Conservation (phyloP, 1,140 invertebrate species). For the Lasioglossum baleicum region DNA sequence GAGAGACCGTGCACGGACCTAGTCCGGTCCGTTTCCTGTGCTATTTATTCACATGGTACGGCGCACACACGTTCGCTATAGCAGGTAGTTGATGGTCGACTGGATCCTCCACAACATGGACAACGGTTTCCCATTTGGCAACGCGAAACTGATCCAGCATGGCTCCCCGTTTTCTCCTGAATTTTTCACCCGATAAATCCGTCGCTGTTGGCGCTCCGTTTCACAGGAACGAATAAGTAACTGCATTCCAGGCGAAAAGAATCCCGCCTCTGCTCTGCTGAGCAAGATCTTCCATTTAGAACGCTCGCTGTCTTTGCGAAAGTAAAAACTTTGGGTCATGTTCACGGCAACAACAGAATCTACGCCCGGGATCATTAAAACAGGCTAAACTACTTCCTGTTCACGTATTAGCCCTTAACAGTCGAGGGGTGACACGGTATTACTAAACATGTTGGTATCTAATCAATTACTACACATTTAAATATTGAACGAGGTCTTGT, state of each 20-base stretch:
- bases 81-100: conserved; percentile 51
- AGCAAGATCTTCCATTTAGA: too few species aligned
- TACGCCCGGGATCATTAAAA: too few species aligned
- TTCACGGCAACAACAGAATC: too few species aligned
- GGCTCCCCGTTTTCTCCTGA: conserved; percentile 55
- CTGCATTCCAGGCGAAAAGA: conserved; percentile 12
- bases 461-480: too few species aligned
- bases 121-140: conserved; percentile 74
- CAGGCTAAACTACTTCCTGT: too few species aligned
- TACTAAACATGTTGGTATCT: too few species aligned
- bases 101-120: conserved; percentile 60
- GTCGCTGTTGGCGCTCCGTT: conserved; percentile 42
- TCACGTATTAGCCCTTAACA: too few species aligned
- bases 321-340: not conserved
- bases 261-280: too few species aligned
- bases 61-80: conserved; percentile 60
- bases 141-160: conserved; percentile 51
- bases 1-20: not conserved
- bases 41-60: conserved; percentile 64
- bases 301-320: not conserved
- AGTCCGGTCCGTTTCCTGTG: conserved; percentile 6
- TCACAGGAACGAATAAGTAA: conserved; percentile 54
- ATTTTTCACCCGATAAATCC: conserved; percentile 72
- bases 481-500: too few species aligned
- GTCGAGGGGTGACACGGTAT: too few species aligned